These are phyloP conservation scores for Oryctes rhinoceros DNA, from an alignment of 1,140 invertebrate genomes.

Conservation along the genomic window DNA sequence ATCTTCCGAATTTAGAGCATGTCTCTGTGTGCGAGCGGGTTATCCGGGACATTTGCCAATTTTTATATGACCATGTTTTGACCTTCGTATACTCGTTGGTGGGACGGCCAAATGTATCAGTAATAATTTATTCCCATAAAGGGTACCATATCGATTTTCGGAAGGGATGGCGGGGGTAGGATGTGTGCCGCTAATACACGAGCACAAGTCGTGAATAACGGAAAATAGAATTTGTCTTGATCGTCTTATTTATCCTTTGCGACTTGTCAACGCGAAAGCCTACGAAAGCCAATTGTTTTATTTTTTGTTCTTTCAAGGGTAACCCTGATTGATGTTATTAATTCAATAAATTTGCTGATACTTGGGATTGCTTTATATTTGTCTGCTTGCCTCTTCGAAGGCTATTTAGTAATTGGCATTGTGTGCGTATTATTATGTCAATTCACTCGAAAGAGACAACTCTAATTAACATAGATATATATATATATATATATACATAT, in stretches of 20 bases:
- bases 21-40: background rate
- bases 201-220: background rate
- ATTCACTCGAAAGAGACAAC: no score
- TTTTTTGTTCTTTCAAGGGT: conserved; percentile 16
- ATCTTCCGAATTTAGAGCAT: conserved; percentile 10
- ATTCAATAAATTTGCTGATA: conserved; percentile 21
- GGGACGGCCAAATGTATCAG: conserved; percentile 12
- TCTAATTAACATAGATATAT: no score
- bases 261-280: conserved; percentile 13
- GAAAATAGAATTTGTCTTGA: background rate
- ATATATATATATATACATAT: no score
- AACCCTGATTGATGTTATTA: conserved; percentile 23
- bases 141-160: conserved; percentile 23
- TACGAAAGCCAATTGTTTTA: conserved; percentile 8
- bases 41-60: conserved; percentile 29
- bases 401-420: background rate
- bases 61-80: conserved; percentile 36
- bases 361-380: conserved; percentile 1
- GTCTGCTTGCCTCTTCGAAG: background rate
- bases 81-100: background rate
- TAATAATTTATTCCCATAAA: conserved; percentile 25
- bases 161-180: background rate
- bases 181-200: background rate
- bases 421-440: background rate
- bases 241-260: conserved; percentile 8